These are phyloP conservation scores for Xiphophorus maculatus DNA, from an alignment of 2,113 vertebrate genomes.

Conservation along the genomic window DNA sequence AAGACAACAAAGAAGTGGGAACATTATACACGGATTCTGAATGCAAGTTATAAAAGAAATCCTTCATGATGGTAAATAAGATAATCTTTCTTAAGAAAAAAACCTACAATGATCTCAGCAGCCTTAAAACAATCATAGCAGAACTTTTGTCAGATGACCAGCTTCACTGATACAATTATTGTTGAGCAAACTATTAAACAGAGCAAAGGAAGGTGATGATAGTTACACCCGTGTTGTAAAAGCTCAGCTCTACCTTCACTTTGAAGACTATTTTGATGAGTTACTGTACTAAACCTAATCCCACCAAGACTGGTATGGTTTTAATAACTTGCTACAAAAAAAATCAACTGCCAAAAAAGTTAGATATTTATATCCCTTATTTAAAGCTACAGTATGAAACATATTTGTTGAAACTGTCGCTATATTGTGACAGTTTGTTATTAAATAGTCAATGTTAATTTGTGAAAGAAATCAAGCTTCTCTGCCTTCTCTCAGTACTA, in stretches of 20 bases:
- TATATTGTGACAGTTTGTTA: too few species aligned
- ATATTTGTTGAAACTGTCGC: too few species aligned
- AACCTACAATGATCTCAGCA: slow-evolving; percentile 23
- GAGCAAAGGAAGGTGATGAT: neutral
- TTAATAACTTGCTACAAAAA: too few species aligned
- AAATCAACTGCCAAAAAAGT: too few species aligned
- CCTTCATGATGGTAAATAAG: slow-evolving; percentile 44
- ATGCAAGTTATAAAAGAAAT: slow-evolving; percentile 7
- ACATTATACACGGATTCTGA: slow-evolving; percentile 3
- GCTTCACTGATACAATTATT: slow-evolving; percentile 40
- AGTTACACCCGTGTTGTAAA: neutral
- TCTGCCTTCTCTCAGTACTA: too few species aligned
- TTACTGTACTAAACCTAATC: neutral
- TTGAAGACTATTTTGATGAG: neutral
- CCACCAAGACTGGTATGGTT: neutral
- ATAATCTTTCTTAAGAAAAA: slow-evolving; percentile 40
- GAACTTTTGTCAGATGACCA: slow-evolving; percentile 6
- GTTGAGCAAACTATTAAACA: slow-evolving; percentile 26
- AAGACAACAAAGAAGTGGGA: slow-evolving; percentile 28
- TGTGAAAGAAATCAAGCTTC: too few species aligned
- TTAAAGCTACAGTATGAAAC: too few species aligned
- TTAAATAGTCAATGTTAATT: too few species aligned
- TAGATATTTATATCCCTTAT: too few species aligned
- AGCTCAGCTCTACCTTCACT: neutral
- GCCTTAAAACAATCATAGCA: slow-evolving; percentile 35